A percentile compares a stretch with the other conserved stretches of the same genome.
phyloP scores from a whole-genome alignment of 2,113 vertebrate species.

The Seriola rivoliana region DNA sequence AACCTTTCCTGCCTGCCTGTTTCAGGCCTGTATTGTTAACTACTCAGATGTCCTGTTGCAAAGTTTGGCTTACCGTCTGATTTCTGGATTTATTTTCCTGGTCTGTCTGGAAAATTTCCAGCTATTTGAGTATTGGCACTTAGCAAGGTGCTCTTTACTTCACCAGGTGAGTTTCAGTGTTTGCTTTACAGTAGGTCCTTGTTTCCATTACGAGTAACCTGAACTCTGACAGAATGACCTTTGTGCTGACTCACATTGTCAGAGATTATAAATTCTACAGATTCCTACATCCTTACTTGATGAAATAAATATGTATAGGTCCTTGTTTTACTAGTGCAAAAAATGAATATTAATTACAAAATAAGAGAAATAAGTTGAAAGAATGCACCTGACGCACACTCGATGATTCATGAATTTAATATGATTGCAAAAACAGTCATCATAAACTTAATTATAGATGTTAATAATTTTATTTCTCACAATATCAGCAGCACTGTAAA shows the following conservation, averaged over 20 bases:
- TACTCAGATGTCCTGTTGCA: too few species aligned
- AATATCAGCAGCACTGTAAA: background rate
- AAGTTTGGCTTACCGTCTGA: background rate
- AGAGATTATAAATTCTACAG: background rate
- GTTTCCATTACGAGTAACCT: background rate
- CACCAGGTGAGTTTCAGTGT: slow-evolving; percentile 2
- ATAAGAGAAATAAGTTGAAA: too few species aligned
- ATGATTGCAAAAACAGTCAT: background rate
- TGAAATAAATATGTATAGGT: background rate
- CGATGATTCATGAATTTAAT: background rate
- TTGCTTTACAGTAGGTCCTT: background rate
- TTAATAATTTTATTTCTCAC: background rate
- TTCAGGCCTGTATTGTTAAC: background rate
- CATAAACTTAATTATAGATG: background rate
- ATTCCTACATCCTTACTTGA: background rate
- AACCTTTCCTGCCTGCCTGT: background rate
- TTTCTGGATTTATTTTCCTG: background rate
- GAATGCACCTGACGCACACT: background rate
- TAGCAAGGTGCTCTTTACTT: background rate
- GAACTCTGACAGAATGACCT: background rate
- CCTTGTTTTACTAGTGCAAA: background rate
- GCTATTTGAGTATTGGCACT: background rate
- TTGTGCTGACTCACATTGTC: background rate
- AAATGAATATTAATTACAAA: background rate
- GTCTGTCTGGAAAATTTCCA: background rate